A percentile compares a stretch with the other conserved stretches of the same genome.
Evolutionary conservation across 2,797 vertebrate species (phyloP).

Genomic region (Lemur catta): DNA sequence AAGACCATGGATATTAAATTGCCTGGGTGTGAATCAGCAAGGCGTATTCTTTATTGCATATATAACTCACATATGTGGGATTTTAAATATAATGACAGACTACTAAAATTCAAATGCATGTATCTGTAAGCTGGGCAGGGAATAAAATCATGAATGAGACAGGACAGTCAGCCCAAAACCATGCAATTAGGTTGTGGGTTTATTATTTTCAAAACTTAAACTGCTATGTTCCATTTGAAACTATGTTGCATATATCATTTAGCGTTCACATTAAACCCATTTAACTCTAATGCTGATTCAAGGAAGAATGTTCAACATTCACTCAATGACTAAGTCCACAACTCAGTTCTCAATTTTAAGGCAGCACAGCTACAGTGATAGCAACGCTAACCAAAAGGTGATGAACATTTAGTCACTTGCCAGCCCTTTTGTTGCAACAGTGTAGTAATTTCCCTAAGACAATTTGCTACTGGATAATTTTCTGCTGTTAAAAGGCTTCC

Average conservation of each 20-base stretch:
- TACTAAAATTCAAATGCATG: conserved; percentile 33
- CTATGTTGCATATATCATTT: conserved; percentile 33
- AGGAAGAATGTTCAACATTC: neutral
- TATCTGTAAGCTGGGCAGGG: conserved; percentile 41
- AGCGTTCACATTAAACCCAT: conserved; percentile 7
- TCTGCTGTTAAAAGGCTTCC: conserved; percentile 78
- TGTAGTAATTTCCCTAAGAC: conserved; percentile 54
- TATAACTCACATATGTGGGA: conserved; percentile 66
- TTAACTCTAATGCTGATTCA: conserved; percentile 10
- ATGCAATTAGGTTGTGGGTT: conserved; percentile 55
- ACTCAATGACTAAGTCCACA: neutral
- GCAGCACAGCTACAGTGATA: conserved; percentile 66
- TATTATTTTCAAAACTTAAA: conserved; percentile 42
- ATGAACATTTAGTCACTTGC: conserved; percentile 45
- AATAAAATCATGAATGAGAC: conserved; percentile 36
- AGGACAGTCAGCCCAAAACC: conserved; percentile 54
- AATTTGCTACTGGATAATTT: conserved; percentile 72
- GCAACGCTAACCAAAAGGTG: conserved; percentile 40
- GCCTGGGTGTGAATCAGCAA: conserved; percentile 66
- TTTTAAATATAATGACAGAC: conserved; percentile 25
- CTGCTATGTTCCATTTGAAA: neutral
- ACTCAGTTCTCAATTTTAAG: conserved; percentile 42
- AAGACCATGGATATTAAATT: conserved; percentile 63
- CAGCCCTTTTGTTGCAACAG: conserved; percentile 75
- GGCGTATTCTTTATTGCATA: conserved; percentile 63